Percentiles rank a stretch among this genome's conserved stretches.
phyloP scores from a whole-genome alignment of 2,113 vertebrate genomes.

The Pygoscelis adeliae region DNA sequence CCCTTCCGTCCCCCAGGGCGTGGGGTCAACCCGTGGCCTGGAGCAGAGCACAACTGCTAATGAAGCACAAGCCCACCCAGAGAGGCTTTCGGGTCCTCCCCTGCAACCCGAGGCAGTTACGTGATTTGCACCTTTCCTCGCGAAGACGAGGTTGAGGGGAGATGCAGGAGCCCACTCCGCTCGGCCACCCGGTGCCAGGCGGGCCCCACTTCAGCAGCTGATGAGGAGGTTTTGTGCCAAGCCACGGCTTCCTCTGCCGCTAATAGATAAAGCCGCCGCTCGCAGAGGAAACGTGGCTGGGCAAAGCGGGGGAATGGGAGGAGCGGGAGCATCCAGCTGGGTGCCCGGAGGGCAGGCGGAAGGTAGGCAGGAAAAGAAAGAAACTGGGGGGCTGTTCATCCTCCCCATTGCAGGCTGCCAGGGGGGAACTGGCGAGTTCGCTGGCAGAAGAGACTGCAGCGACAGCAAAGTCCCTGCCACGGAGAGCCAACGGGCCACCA shows the following conservation, averaged over 20 bases:
- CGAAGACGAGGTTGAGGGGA: background rate
- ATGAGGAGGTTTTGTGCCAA: conserved; percentile 18
- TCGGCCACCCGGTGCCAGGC: background rate
- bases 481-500: background rate
- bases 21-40: background rate
- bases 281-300: fast-evolving
- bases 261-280: background rate
- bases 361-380: background rate
- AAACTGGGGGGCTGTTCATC: background rate
- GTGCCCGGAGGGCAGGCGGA: background rate
- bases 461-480: background rate
- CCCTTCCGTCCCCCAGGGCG: fast-evolving
- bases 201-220: background rate
- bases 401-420: background rate
- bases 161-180: background rate
- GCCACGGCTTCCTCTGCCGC: background rate
- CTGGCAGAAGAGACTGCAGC: background rate
- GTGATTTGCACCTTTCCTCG: background rate
- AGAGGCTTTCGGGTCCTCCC: background rate
- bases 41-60: background rate
- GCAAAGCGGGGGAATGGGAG: background rate
- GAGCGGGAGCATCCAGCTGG: background rate
- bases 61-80: background rate
- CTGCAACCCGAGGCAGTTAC: background rate
- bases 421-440: fast-evolving